phyloP scores from a whole-genome alignment of 2,888 invertebrate species.

The Sepiola atlantica region DNA sequence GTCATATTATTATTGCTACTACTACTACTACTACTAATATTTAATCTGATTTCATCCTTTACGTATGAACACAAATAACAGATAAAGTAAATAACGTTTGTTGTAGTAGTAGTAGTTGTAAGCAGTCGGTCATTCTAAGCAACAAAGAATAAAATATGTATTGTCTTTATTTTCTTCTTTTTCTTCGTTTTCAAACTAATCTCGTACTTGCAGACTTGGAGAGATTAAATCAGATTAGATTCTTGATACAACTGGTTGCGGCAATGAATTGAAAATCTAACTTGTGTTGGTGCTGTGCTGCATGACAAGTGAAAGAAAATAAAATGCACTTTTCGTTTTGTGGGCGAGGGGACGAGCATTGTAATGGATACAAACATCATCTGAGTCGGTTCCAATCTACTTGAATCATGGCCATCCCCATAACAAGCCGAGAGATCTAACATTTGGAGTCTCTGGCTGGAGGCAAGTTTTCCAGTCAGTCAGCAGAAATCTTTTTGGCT shows the following conservation, averaged over 20 bases:
- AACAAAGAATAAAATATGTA: not conserved
- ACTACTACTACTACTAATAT: too few species aligned
- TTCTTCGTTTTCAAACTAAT: not conserved
- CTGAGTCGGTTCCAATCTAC: too few species aligned
- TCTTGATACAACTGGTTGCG: not conserved
- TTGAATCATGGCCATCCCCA: too few species aligned
- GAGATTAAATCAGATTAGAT: conserved; percentile 9
- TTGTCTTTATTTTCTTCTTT: not conserved
- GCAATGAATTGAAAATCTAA: not conserved
- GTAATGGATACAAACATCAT: too few species aligned
- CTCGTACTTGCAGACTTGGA: not conserved
- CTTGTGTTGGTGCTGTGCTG: not conserved
- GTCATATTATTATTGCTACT: not conserved
- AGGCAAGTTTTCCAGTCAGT: too few species aligned
- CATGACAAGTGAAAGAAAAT: not conserved
- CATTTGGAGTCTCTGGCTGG: too few species aligned
- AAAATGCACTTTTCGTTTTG: not conserved
- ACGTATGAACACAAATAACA: not conserved
- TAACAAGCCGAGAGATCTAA: too few species aligned
- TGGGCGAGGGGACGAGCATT: too few species aligned
- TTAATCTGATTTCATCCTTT: not conserved
- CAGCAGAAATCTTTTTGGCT: too few species aligned
- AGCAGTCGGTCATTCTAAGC: not conserved
- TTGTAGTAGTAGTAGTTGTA: not conserved
- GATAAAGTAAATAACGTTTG: not conserved